Base-by-base conservation (phyloP, 2,113 vertebrate genomes). In the Thryonomys swinderianus region DNA sequence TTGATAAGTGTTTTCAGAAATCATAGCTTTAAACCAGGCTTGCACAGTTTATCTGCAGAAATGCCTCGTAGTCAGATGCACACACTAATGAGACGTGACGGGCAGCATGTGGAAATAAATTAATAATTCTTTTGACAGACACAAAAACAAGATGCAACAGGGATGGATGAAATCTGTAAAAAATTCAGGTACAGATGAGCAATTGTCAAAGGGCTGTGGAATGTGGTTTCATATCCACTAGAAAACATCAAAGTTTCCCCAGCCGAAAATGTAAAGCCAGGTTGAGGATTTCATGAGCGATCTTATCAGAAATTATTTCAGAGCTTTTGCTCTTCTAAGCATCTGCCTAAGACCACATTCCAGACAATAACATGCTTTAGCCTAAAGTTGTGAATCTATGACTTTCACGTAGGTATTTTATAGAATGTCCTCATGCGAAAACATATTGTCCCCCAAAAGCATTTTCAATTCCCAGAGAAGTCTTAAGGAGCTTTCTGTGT, bases 281-380 rank as follows among this genome's bases (percentile, higher is more conserved):
- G 23, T 21, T 57, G 53, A 91, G 62, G 73, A 87, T 81, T 82
- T 85, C 37, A 48, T 25, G 2, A 85, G 53, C 92, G 32, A 90
- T 74, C 55, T 79, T 91, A 94, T 78, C 59, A 93, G 76, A 94
- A 95, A 94, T 94, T 62, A 95, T 67, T 42, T 88, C 55, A 84
- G 32, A 78, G n/a, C 17, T 61, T 83, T 79, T 79, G 51, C 30
- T 87, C 62, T 89, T 93, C 20, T 30, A 86, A 86, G 48, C 32
- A 45, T 51, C 51, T 83, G 74, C 88, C 48, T 66, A 73, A 90
- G 82, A 92, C 88, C 62, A 88, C 45, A 67, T 83, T 74, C 42
- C 51, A 18, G 1, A 93, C 48, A 85, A 64, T 21, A 42, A 67
- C 2, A 6, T 30, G 9, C 27, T 96, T 86, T 89, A 27, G 40